Percentiles rank a stretch among this genome's conserved stretches.
Evolutionary conservation across 2,888 invertebrate species (phyloP).

Genomic region (Hydropsyche betteni): DNA sequence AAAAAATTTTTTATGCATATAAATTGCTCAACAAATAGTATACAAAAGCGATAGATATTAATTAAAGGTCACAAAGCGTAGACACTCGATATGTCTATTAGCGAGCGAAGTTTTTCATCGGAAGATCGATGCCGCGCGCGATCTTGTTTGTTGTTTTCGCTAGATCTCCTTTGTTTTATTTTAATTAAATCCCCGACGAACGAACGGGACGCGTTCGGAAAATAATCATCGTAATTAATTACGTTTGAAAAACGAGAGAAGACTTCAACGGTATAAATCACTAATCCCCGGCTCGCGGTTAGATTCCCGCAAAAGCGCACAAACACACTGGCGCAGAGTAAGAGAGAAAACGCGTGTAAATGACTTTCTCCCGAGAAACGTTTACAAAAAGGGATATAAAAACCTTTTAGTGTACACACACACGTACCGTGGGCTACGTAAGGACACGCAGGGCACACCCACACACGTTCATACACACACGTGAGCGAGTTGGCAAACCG

Average conservation of each 20-base stretch:
- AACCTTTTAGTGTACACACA: slow-evolving; percentile 20
- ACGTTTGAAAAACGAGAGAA: slow-evolving; percentile 32
- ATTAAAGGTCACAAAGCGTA: neutral
- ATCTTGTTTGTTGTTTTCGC: too few relatives aligned
- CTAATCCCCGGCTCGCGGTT: slow-evolving; percentile 23
- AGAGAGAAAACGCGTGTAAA: slow-evolving; percentile 18
- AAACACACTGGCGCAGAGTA: too few relatives aligned
- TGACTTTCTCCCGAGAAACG: slow-evolving; percentile 30
- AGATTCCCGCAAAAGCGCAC: slow-evolving; percentile 21
- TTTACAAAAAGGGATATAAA: slow-evolving; percentile 32
- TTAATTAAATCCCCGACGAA: slow-evolving; percentile 16
- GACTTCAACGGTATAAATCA: slow-evolving; percentile 28
- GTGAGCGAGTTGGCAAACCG: slow-evolving; percentile 28
- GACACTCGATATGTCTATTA: slow-evolving; percentile 22
- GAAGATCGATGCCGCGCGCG: too few relatives aligned
- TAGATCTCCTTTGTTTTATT: slow-evolving; percentile 6
- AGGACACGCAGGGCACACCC: neutral
- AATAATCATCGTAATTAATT: slow-evolving; percentile 32
- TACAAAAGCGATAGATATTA: slow-evolving; percentile 1
- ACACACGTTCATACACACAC: neutral
- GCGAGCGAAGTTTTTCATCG: neutral
- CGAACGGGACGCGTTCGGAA: slow-evolving; percentile 10
- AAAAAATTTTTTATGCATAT: too few relatives aligned
- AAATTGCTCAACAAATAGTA: neutral
- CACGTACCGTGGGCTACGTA: neutral